Conservation (phyloP, 2,113 vertebrate genomes). For the Anguilla japonica region DNA sequence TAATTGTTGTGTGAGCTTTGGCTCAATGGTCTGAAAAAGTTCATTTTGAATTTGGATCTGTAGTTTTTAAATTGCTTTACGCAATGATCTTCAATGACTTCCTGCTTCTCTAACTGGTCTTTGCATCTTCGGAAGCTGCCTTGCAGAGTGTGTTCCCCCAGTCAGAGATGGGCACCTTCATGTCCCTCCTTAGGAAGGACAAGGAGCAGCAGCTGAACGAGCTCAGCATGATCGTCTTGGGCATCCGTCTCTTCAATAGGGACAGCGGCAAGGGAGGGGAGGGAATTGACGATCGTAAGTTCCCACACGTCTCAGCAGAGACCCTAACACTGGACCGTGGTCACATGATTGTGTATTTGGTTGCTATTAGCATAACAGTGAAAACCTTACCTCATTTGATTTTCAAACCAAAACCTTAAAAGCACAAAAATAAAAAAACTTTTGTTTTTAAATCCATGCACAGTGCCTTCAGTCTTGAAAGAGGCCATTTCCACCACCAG, state of each 20-base stretch:
- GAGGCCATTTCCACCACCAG: slow-evolving; percentile 68
- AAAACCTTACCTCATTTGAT: background rate
- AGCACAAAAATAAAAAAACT: background rate
- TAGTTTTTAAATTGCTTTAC: too few species aligned
- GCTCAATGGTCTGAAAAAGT: too few species aligned
- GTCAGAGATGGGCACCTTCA: slow-evolving; percentile 76
- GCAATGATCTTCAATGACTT: background rate
- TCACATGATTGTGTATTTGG: background rate
- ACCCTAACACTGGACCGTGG: background rate
- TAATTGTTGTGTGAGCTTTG: too few species aligned
- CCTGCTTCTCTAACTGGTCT: background rate
- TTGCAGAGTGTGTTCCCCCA: slow-evolving; percentile 87
- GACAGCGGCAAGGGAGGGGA: slow-evolving; percentile 71
- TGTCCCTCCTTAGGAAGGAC: slow-evolving; percentile 75
- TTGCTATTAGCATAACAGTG: background rate
- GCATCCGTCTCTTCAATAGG: slow-evolving; percentile 88
- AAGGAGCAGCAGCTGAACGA: slow-evolving; percentile 84
- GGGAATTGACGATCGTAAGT: slow-evolving; percentile 76
- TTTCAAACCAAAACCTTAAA: background rate
- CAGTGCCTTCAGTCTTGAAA: slow-evolving; percentile 77
- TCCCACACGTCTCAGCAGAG: background rate
- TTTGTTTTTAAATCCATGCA: background rate
- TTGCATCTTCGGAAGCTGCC: slow-evolving; percentile 69
- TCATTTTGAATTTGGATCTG: too few species aligned
- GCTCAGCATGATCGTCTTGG: slow-evolving; percentile 80